Base-by-base conservation (phyloP, 2,888 invertebrate genomes). In the Arenicola marina region DNA sequence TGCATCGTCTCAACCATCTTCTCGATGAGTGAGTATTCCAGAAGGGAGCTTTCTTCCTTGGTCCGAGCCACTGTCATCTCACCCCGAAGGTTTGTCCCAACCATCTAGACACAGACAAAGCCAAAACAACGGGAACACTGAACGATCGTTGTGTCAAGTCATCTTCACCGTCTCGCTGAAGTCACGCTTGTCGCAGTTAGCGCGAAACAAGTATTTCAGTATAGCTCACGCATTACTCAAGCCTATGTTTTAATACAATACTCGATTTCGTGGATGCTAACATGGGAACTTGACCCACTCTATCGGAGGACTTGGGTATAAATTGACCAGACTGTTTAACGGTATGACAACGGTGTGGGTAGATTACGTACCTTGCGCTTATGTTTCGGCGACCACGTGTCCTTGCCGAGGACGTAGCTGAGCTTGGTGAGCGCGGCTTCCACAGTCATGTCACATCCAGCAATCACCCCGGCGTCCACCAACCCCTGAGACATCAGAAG, bases 401-500 rank as follows among this genome's bases (percentile, higher is more conserved):
- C 85, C 78, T 94, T 92, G 0, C 92, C 91, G 29, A 97, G 84
- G 0, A 97, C 92, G 76, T 95, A 97, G 0, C 91, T 88, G 1
- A 98, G 86, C 82, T 98, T 98, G 1, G 93, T 89, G 7, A 96
- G 87, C 0, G 96, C 95, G 0, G 97, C 94, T 83, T 97, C 97
- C 0, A 93, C 91, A 0, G 97, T 97, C 92, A 94, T 92, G 77
- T 95, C 94, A 61, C 87, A 88, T 0, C 94, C 93, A 0, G 90
- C 87, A 31, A 92, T 87, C 0, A 93, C 90, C 0, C 93, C 93
- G 60, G 87, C 87, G 59, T 89, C 87, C 34, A 86, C 83, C 63
- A 92, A 80, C 26, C 86, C 84, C 88, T 88, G 71, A 28, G 69
- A 48, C 7, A n/a, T n/a, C n/a, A n/a, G n/a, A n/a, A n/a, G n/a